These are phyloP conservation scores for Gambusia affinis DNA, from an alignment of 2,113 vertebrate genomes.

Conservation along the genomic window DNA sequence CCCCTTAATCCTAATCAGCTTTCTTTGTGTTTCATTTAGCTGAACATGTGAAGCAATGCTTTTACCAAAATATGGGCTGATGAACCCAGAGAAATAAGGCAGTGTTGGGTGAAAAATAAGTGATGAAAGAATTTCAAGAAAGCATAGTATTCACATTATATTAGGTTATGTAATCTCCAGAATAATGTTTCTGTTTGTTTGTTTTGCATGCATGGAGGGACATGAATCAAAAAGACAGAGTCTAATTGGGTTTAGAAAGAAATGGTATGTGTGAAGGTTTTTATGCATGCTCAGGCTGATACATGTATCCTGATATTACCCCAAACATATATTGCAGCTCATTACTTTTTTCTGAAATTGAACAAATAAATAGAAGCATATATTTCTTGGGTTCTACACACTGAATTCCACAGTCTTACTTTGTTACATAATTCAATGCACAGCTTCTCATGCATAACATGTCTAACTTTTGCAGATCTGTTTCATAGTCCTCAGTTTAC, in stretches of 20 bases:
- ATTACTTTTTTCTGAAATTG: too few relatives aligned
- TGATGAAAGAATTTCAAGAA: neutral
- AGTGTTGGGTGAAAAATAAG: conserved; percentile 25
- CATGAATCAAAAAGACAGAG: conserved; percentile 62
- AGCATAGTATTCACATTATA: conserved; percentile 41
- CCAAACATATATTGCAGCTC: too few relatives aligned
- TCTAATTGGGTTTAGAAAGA: conserved; percentile 63
- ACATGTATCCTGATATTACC: too few relatives aligned
- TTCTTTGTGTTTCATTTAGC: conserved; percentile 27
- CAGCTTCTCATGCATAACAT: conserved; percentile 33
- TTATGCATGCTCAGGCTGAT: neutral
- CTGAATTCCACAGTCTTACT: conserved; percentile 25
- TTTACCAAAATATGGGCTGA: conserved; percentile 12
- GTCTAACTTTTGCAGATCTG: conserved; percentile 23
- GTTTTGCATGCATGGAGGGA: conserved; percentile 53
- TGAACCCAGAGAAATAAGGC: conserved; percentile 2
- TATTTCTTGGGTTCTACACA: conserved; percentile 1
- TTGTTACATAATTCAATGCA: conserved; percentile 59
- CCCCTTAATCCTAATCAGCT: conserved; percentile 16
- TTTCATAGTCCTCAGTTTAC: neutral
- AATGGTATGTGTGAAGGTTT: conserved; percentile 21
- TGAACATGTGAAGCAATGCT: neutral
- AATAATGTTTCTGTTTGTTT: conserved; percentile 58
- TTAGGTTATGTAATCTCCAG: conserved; percentile 56
- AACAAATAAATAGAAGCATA: neutral